Conservation (phyloP, 2,888 invertebrate species). For the Cephus nigrinus region DNA sequence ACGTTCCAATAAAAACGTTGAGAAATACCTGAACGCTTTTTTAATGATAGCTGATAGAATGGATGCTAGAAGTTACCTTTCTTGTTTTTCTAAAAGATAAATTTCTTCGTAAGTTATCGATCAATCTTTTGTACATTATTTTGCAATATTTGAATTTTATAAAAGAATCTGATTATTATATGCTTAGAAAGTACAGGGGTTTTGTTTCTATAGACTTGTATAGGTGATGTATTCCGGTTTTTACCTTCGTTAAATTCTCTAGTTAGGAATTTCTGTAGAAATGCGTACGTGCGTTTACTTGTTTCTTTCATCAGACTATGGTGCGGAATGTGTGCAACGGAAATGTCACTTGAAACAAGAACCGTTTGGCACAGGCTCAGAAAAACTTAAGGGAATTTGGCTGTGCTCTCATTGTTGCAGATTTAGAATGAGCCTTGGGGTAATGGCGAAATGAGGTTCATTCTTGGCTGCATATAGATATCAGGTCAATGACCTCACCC, state of each 20-base stretch:
- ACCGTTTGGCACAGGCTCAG: conserved; percentile 29
- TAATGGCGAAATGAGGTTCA: background rate
- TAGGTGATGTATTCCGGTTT: background rate
- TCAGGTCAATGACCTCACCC: conserved; percentile 22
- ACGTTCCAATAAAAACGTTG: background rate
- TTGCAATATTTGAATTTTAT: background rate
- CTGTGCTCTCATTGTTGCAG: conserved; percentile 26
- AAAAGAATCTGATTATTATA: background rate
- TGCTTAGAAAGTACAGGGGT: background rate
- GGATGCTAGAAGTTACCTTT: background rate
- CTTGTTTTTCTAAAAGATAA: background rate
- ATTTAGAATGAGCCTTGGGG: conserved; percentile 24
- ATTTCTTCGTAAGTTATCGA: background rate
- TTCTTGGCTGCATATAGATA: background rate
- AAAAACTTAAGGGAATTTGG: conserved; percentile 21
- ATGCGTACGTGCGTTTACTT: background rate
- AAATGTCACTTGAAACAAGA: conserved; percentile 2
- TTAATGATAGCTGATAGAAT: background rate
- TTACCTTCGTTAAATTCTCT: background rate
- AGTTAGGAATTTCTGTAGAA: background rate
- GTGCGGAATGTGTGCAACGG: background rate
- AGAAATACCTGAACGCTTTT: background rate
- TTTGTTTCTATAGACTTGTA: background rate
- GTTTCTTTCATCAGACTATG: background rate
- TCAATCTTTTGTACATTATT: background rate